Conservation (phyloP, 2,797 vertebrate species). For the Sebastes ruberrimus region DNA sequence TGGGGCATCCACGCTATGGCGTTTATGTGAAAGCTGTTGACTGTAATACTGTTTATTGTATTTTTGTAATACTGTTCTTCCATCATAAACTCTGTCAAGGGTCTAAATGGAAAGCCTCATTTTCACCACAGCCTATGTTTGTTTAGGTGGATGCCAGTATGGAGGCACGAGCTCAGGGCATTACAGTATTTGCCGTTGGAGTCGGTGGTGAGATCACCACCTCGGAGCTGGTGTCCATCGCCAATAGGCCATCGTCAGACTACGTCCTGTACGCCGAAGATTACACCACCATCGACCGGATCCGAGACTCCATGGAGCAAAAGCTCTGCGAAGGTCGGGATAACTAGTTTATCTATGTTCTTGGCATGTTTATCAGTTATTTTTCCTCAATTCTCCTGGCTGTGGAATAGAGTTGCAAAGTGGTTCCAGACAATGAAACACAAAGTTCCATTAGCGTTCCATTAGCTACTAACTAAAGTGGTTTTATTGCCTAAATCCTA, state of each 20-base stretch:
- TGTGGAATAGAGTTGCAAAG: too few relatives aligned
- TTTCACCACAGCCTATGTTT: neutral
- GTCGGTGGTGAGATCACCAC: constrained; percentile 85
- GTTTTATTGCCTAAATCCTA: rapidly evolving
- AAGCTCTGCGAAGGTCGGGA: constrained; percentile 85
- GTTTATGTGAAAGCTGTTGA: neutral
- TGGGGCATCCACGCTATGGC: too few relatives aligned
- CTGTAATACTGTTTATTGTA: neutral
- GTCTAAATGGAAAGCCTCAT: neutral
- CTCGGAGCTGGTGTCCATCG: constrained; percentile 84
- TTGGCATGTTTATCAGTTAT: neutral
- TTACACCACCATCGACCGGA: constrained; percentile 83
- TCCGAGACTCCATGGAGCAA: constrained; percentile 85
- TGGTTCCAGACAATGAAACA: too few relatives aligned
- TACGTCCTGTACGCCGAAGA: constrained; percentile 86
- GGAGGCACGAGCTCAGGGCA: constrained; percentile 76
- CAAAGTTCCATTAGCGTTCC: too few relatives aligned
- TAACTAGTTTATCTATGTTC: neutral
- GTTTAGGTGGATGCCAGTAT: constrained; percentile 77
- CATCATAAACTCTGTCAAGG: neutral
- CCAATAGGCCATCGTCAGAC: constrained; percentile 80
- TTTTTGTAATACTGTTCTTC: neutral
- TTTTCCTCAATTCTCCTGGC: neutral
- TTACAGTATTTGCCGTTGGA: constrained; percentile 85
- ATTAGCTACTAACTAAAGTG: too few relatives aligned